phyloP scores from a whole-genome alignment of 2,888 invertebrate species.

The Xestobium rufovillosum region DNA sequence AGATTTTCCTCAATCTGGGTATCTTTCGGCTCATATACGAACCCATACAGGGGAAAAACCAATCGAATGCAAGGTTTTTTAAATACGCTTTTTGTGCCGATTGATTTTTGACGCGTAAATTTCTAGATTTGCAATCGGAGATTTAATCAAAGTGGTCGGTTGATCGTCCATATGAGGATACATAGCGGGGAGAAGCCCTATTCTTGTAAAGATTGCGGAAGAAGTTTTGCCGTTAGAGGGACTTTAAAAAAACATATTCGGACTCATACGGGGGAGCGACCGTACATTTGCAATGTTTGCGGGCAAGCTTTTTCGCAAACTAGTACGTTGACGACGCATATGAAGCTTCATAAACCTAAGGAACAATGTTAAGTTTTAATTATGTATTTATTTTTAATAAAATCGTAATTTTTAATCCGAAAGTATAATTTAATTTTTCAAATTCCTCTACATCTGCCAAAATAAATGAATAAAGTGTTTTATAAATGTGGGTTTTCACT shows the following conservation, averaged over 20 bases:
- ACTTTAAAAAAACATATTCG: constrained; percentile 35
- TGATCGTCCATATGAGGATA: constrained; percentile 30
- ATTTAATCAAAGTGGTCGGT: constrained; percentile 30
- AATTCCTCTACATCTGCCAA: too few relatives aligned
- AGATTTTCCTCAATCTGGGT: constrained; percentile 31
- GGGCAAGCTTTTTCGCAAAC: constrained; percentile 33
- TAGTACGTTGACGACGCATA: constrained; percentile 32
- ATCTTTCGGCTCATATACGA: constrained; percentile 26
- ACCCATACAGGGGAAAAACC: constrained; percentile 27
- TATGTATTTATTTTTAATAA: too few relatives aligned
- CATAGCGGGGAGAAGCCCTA: constrained; percentile 32
- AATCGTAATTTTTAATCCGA: too few relatives aligned
- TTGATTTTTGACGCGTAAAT: background rate
- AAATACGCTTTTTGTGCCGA: too few relatives aligned
- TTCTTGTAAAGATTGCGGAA: constrained; percentile 30
- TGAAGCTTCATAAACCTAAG: constrained; percentile 33
- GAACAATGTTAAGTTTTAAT: constrained; percentile 13
- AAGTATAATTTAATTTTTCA: too few relatives aligned
- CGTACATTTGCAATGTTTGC: constrained; percentile 33
- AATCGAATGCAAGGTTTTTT: constrained; percentile 27
- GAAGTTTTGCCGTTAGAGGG: constrained; percentile 33
- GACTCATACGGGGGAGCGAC: constrained; percentile 35
- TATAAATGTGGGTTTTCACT: too few relatives aligned
- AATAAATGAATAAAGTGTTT: too few relatives aligned
- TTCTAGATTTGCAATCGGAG: constrained; percentile 22